phyloP scores from a whole-genome alignment of 1,140 invertebrate genomes.

The Metaphire vulgaris region DNA sequence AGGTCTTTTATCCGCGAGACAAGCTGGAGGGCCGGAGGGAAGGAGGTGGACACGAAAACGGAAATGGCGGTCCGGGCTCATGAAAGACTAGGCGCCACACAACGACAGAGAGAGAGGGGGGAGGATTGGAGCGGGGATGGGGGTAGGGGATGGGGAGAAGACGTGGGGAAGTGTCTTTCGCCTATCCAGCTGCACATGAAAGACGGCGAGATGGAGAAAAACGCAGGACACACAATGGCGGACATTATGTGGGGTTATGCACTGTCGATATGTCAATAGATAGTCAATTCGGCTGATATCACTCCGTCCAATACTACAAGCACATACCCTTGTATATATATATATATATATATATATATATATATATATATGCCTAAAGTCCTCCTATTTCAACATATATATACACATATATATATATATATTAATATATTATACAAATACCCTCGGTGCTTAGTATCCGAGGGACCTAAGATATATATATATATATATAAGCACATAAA shows the following conservation, averaged over 20 bases:
- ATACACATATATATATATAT: neutral
- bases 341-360: neutral
- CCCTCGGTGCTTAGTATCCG: neutral
- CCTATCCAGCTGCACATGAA: too few relatives aligned
- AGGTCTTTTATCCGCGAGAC: too few relatives aligned
- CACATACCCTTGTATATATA: neutral
- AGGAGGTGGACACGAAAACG: too few relatives aligned
- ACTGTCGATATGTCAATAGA: neutral
- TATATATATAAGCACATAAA: neutral
- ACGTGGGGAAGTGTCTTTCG: too few relatives aligned
- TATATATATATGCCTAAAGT: neutral
- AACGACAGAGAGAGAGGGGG: too few relatives aligned
- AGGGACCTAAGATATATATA: neutral
- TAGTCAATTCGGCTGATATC: neutral
- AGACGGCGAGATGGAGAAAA: neutral
- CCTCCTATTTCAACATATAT: neutral
- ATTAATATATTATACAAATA: neutral
- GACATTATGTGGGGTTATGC: neutral
- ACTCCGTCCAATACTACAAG: too few relatives aligned
- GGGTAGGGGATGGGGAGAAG: too few relatives aligned
- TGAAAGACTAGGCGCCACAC: too few relatives aligned
- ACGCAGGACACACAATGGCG: neutral
- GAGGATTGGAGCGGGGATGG: too few relatives aligned
- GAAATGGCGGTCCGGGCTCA: too few relatives aligned
- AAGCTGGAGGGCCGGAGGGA: too few relatives aligned